Evolutionary conservation across 2,888 invertebrate species (phyloP).

Genomic region (Pristionchus japonicus): DNA sequence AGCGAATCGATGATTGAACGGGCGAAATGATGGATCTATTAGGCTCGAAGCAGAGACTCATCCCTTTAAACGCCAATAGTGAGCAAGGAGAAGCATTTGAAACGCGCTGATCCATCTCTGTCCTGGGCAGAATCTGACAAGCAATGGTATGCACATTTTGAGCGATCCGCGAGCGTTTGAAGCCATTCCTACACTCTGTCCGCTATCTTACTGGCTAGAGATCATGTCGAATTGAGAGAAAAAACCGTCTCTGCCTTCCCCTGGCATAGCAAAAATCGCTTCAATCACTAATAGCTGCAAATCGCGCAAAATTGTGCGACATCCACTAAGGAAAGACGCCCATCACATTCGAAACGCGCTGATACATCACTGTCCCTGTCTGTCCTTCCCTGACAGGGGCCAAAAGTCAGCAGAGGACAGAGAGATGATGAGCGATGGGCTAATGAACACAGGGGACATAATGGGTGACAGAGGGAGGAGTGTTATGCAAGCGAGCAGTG

Average conservation of each 20-base stretch:
- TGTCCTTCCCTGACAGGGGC: no score
- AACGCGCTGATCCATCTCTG: neutral
- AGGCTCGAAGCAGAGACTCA: no score
- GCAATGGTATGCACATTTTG: neutral
- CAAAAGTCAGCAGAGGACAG: neutral
- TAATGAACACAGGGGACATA: constrained; percentile 12
- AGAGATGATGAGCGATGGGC: constrained; percentile 24
- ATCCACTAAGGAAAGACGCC: no score
- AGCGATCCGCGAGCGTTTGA: neutral
- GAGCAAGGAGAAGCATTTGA: neutral
- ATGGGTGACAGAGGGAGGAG: neutral
- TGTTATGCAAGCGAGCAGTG: neutral
- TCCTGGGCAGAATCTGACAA: neutral
- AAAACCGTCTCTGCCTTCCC: no score
- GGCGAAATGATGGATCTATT: no score
- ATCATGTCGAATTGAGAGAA: no score
- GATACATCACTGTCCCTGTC: no score
- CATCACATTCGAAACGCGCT: no score
- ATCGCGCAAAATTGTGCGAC: no score
- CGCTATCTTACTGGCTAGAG: neutral
- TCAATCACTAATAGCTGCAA: no score
- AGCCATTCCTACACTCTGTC: neutral
- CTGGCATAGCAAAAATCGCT: no score
- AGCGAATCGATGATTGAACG: no score
- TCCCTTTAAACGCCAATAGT: neutral